phyloP scores from a whole-genome alignment of 2,113 vertebrate genomes.

The Phalacrocorax aristotelis region DNA sequence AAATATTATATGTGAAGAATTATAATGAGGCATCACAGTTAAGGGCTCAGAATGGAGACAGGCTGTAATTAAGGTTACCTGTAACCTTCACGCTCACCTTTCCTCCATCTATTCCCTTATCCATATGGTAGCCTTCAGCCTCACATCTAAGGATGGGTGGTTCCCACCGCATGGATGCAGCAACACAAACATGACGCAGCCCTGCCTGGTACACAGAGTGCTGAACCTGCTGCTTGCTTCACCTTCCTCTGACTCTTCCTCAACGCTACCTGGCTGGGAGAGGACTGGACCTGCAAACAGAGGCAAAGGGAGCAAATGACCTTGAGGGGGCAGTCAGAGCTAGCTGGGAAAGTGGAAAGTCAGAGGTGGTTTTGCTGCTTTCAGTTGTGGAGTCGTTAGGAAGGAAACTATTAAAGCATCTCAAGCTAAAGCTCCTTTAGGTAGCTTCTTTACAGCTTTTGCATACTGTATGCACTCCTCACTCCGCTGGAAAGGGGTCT shows the following conservation, averaged over 20 bases:
- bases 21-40: fast-evolving
- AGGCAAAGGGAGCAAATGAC: background rate
- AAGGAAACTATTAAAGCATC: background rate
- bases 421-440: background rate
- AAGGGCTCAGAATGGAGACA: background rate
- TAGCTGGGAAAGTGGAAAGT: background rate
- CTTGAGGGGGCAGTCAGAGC: background rate
- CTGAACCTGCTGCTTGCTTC: background rate
- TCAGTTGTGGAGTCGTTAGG: background rate
- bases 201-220: background rate
- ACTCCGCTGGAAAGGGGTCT: fast-evolving
- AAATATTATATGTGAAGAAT: background rate
- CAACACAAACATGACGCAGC: fast-evolving
- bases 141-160: background rate
- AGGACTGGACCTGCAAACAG: background rate
- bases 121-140: background rate
- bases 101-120: background rate
- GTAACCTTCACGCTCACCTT: background rate
- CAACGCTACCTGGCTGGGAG: fast-evolving
- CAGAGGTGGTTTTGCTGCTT: background rate
- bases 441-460: background rate
- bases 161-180: background rate
- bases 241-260: background rate
- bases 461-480: background rate
- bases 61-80: background rate